A percentile compares a stretch with the other conserved stretches of the same genome.
phyloP scores from a whole-genome alignment of 2,113 vertebrate species.

The Apteryx mantelli region DNA sequence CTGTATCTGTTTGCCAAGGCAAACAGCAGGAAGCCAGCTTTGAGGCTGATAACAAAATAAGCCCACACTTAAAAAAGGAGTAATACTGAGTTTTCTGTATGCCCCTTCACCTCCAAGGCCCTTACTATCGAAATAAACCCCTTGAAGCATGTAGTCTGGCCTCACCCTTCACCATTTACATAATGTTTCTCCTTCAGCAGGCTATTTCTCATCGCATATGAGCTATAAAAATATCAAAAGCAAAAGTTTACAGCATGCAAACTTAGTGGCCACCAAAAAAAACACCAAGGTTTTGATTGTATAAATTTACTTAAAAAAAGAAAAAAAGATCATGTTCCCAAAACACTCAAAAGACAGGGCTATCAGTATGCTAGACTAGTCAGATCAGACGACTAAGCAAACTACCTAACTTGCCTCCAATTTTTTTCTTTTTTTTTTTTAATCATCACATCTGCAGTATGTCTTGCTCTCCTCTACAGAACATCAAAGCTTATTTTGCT shows the following conservation, averaged over 20 bases:
- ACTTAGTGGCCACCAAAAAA: not conserved
- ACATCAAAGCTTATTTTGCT: constrained; percentile 38
- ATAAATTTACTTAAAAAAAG: not conserved
- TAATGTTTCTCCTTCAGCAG: not conserved
- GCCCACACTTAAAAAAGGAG: not conserved
- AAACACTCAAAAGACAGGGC: not conserved
- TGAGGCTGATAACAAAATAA: not conserved
- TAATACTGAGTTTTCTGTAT: rapidly evolving
- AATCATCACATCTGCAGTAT: constrained; percentile 31
- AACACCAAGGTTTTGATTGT: not conserved
- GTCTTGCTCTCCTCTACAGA: not conserved
- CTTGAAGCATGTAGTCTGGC: rapidly evolving
- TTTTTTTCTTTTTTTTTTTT: not conserved
- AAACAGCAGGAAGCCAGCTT: not conserved
- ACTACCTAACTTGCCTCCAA: not conserved
- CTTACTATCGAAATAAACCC: not conserved
- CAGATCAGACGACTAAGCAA: not conserved
- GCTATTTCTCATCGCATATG: not conserved
- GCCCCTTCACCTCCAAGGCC: not conserved
- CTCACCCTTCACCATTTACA: not conserved
- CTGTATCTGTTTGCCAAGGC: not conserved
- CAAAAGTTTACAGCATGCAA: not conserved
- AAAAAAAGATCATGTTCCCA: not conserved
- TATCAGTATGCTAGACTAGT: not conserved
- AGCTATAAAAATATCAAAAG: not conserved